Evolutionary conservation across 2,113 vertebrate species (phyloP).

Genomic region (Tupaia chinensis): DNA sequence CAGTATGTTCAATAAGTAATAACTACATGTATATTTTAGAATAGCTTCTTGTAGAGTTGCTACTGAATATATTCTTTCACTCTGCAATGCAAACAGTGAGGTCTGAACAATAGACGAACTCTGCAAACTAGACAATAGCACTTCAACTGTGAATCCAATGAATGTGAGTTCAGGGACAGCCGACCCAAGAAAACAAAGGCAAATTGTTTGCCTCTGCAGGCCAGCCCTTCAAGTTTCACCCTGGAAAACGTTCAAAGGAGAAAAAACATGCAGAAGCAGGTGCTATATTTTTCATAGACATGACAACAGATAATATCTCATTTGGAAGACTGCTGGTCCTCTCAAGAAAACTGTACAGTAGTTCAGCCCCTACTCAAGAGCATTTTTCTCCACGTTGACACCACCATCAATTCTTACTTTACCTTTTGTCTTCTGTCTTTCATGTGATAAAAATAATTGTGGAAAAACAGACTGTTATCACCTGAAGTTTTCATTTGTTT

Average conservation of each 20-base stretch:
- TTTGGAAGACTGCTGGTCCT: conserved; percentile 34
- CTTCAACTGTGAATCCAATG: conserved; percentile 28
- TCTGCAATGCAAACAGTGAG: conserved; percentile 50
- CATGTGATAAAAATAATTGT: conserved; percentile 56
- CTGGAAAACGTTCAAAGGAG: background rate
- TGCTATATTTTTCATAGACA: conserved; percentile 51
- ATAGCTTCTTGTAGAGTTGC: conserved; percentile 10
- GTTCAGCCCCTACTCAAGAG: background rate
- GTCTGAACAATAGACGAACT: conserved; percentile 36
- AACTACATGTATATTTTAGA: conserved; percentile 68
- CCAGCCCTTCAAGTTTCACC: background rate
- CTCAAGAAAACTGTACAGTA: conserved; percentile 36
- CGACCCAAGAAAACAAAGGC: conserved; percentile 45
- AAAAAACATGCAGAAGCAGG: conserved; percentile 36
- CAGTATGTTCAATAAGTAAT: conserved; percentile 64
- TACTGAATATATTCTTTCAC: conserved; percentile 56
- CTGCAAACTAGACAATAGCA: conserved; percentile 18
- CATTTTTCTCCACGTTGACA: conserved; percentile 15
- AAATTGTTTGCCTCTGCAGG: background rate
- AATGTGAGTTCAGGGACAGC: background rate
- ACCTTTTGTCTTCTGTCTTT: conserved; percentile 48
- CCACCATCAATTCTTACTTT: conserved; percentile 39
- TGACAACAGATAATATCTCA: conserved; percentile 64
- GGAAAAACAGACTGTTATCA: conserved; percentile 47
- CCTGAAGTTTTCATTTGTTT: conserved; percentile 2